Conservation (phyloP, 2,797 vertebrate species). For the Orestias chungarensis region DNA sequence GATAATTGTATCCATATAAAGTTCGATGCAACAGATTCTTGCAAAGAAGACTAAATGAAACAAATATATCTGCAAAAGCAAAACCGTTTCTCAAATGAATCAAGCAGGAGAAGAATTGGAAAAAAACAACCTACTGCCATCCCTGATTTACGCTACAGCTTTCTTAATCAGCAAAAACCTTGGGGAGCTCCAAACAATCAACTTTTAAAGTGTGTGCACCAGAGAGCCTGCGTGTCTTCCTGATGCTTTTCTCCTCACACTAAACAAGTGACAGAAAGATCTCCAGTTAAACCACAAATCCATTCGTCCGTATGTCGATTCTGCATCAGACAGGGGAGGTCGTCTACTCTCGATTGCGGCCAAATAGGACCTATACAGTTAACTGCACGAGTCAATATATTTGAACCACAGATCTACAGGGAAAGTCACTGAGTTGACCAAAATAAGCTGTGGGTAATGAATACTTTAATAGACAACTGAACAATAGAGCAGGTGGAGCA, state of each 20-base stretch:
- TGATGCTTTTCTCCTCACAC: slow-evolving; percentile 45
- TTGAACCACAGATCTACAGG: slow-evolving; percentile 31
- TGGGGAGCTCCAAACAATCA: slow-evolving; percentile 46
- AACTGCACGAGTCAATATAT: slow-evolving; percentile 27
- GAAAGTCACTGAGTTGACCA: neutral
- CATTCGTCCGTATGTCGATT: slow-evolving; percentile 50
- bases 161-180: slow-evolving; percentile 62
- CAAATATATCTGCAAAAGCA: neutral
- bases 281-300: slow-evolving; percentile 63
- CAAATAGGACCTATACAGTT: slow-evolving; percentile 35
- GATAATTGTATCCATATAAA: neutral
- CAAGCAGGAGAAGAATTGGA: slow-evolving; percentile 34
- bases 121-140: slow-evolving; percentile 35
- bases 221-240: slow-evolving; percentile 38
- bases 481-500: no score
- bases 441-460: neutral
- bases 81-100: slow-evolving; percentile 21
- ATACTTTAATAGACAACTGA: no score
- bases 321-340: slow-evolving; percentile 34
- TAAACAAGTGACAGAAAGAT: slow-evolving; percentile 64
- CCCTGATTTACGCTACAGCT: slow-evolving; percentile 61
- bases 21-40: neutral
- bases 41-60: neutral
- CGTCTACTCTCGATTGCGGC: slow-evolving; percentile 35
- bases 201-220: slow-evolving; percentile 25